These are phyloP conservation scores for Mohoua ochrocephala DNA, from an alignment of 2,113 vertebrate species.

Conservation along the genomic window DNA sequence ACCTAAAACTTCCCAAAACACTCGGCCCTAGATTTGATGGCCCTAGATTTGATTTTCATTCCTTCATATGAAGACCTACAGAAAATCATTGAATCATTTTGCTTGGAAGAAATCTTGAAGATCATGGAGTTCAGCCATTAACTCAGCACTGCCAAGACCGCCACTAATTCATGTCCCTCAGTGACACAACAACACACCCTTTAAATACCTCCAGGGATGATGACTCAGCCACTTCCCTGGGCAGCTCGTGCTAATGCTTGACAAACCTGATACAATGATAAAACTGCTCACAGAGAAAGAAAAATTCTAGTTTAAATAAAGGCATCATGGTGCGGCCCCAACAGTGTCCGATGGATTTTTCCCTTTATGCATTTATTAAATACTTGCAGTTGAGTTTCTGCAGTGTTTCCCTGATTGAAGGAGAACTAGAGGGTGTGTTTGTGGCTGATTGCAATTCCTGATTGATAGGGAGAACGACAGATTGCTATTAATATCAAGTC, in stretches of 20 bases:
- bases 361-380: not conserved
- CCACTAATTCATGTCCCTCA: not conserved
- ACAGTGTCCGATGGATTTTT: not conserved
- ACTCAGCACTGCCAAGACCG: not conserved
- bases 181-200: not conserved
- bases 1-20: not conserved
- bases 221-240: not conserved
- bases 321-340: not conserved
- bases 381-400: not conserved
- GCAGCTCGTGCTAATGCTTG: not conserved
- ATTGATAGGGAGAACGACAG: conserved; percentile 12
- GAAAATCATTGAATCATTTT: not conserved
- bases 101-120: not conserved
- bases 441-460: conserved; percentile 44
- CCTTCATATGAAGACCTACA: accelerated
- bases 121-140: not conserved
- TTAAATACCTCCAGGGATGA: not conserved
- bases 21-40: not conserved
- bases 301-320: not conserved
- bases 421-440: conserved; percentile 55
- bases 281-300: not conserved
- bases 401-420: conserved; percentile 43
- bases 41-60: not conserved
- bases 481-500: conserved; percentile 47
- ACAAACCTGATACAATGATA: not conserved